phyloP scores from a whole-genome alignment of 2,888 invertebrate genomes.

The Noctua pronuba region DNA sequence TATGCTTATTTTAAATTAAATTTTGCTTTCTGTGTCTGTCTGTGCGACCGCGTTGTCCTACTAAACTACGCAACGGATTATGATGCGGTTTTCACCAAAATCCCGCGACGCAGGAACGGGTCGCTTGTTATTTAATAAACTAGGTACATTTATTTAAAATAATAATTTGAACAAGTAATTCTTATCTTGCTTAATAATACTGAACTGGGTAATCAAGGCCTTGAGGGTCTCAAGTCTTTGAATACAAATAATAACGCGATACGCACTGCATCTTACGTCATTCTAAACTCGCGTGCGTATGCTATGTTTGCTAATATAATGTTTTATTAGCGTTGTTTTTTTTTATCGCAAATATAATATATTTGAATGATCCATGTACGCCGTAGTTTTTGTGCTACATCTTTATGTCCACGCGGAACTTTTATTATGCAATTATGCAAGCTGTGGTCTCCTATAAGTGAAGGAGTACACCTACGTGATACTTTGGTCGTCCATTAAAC shows the following conservation, averaged over 20 bases:
- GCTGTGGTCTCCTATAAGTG: too few relatives aligned
- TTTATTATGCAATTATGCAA: too few relatives aligned
- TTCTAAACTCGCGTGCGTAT: conserved; percentile 34
- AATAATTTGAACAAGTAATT: conserved; percentile 17
- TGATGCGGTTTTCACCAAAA: background rate
- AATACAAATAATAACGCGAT: conserved; percentile 31
- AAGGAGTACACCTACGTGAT: too few relatives aligned
- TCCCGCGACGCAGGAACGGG: too few relatives aligned
- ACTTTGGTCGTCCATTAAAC: too few relatives aligned
- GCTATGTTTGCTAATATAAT: conserved; percentile 28
- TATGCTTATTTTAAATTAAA: background rate
- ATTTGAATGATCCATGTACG: conserved; percentile 13
- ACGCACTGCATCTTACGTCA: conserved; percentile 54
- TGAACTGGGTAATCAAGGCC: conserved; percentile 39
- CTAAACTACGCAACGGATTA: background rate
- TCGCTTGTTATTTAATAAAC: background rate
- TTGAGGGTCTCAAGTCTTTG: conserved; percentile 8
- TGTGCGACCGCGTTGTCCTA: background rate
- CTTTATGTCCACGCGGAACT: background rate
- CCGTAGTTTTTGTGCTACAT: background rate
- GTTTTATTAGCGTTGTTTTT: conserved; percentile 17
- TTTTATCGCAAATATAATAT: conserved; percentile 32
- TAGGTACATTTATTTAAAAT: background rate
- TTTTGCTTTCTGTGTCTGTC: background rate
- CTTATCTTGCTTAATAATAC: conserved; percentile 30